Base-by-base conservation (phyloP, 2,888 invertebrate genomes). In the Perizoma affinitatum region DNA sequence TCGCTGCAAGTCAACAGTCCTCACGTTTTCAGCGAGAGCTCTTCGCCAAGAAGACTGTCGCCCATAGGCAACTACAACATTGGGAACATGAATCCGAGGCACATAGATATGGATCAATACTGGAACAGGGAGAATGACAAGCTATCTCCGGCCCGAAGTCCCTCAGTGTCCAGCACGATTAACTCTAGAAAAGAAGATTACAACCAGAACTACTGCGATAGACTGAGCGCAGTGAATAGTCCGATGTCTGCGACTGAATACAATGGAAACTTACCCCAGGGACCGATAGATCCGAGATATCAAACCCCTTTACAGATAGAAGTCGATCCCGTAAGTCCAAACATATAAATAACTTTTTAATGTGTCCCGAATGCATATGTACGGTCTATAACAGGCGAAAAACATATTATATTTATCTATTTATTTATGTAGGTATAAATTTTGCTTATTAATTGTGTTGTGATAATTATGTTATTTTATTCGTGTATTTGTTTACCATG, bases 321-420 rank as follows among this genome's bases (percentile, higher is more conserved):
- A 75, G 94, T 96, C 63, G 95, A 96, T 87, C 94, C 95, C 76
- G 96, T 96, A 92, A 93, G 93, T 93, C 78, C 67, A 61, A 67
- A 53, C 60, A 68, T 63, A 69, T 40, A 64, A 66, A 61, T 75
- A 68, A 65, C 61, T 69, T 70, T 69, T 70, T 65, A 69, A 48
- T 68, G 69, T 69, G 54, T 66, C 63, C 66, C 73, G 63, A 62
- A 65, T 70, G 70, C 73, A 66, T 64, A 55, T 65, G 58, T 61
- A 54, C 53, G 46, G 47, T 54, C 58, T 41, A 55, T 63, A 59
- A 55, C 51, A 54, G 68, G 58, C 60, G 62, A 54, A 53, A 22
- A 50, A 48, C 6, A 10, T 50, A 53, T 58, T 55, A 58, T 58
- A 49, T 54, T 44, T 58, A 55, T 48, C 41, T 63, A 55, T 22